Evolutionary conservation across 2,113 vertebrate species (phyloP), one percentile per base, ranked within the genome.

Genomic region (Diadophis punctatus): DNA sequence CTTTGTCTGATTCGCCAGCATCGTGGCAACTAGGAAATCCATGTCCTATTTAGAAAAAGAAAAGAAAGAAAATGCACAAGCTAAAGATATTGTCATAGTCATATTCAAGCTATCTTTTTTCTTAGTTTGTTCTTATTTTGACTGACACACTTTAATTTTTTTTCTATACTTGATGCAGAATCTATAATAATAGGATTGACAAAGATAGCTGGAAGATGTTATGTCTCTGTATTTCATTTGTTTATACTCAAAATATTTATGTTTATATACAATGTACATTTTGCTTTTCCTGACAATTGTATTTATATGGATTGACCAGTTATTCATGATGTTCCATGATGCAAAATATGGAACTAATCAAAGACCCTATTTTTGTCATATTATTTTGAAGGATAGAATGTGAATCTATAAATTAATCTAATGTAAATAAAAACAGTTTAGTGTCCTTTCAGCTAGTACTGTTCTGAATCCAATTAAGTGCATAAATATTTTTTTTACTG

Each of bases 1-100:
- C 0, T 0, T 39, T 43, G 92, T 96, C 68, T 94, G 51, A 91
- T 96, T 97, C 87, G 2, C 52, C 18, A 80, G 39, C 68, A 58
- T 48, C 93, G 94, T 94, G 52, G 43, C 96, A 84, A 80, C 7
- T 39, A 80, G 68, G 16, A 80, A 80, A 39, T 39, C 6, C 68
- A 84, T 55, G 9, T 84, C 51, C 68, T 90, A 39, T 51, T 84
- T 10, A 55, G 84, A 90, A 74, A 39, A 16, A n/a, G 30, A 30
- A 20, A 22, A 39, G 7, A 80, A 39, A 80, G 2, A 8, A 53
- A 55, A 90, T 52, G 3, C 14, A 68, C 18, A n/a, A 51, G 18
- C 1, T 27, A 39, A 89, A 20, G 2, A 8, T 63, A n/a, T 48
- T 63, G 27, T 56, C 56, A 90, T 8, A 48, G 4, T 6, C 1